Percentiles rank a stretch among this genome's conserved stretches.
Conservation (phyloP, 2,888 invertebrate species). For the Epirrhoe alternata region DNA sequence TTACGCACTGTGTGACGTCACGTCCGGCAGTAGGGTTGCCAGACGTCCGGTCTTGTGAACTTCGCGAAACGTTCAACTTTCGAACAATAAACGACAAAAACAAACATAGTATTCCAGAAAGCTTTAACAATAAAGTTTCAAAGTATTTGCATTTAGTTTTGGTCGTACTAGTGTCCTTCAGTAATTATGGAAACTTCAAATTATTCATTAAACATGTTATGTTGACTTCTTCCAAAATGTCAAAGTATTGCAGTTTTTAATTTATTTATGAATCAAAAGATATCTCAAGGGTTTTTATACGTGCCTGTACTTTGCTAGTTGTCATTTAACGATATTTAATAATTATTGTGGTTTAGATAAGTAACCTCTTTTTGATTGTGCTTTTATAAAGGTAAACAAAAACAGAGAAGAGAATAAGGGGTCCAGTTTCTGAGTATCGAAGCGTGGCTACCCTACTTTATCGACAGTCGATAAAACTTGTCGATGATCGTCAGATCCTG, state of each 20-base stretch:
- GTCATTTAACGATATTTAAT: no score
- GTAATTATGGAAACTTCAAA: background rate
- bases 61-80: constrained; percentile 20
- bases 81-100: constrained; percentile 34
- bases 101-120: constrained; percentile 12
- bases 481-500: constrained; percentile 77
- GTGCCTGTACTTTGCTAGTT: no score
- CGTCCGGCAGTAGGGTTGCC: constrained; percentile 63
- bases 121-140: background rate
- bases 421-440: background rate
- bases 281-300: no score
- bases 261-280: no score
- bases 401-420: background rate
- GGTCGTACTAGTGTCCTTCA: background rate
- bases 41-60: constrained; percentile 60
- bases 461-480: constrained; percentile 63
- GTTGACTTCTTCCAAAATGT: background rate
- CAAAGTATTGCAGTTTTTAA: no score
- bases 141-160: background rate
- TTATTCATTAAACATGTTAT: background rate
- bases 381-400: background rate
- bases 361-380: background rate
- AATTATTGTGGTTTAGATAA: no score
- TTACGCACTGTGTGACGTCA: constrained; percentile 80
- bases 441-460: constrained; percentile 27